Conservation (phyloP, 2,888 invertebrate species). For the Scaptomyza flava region DNA sequence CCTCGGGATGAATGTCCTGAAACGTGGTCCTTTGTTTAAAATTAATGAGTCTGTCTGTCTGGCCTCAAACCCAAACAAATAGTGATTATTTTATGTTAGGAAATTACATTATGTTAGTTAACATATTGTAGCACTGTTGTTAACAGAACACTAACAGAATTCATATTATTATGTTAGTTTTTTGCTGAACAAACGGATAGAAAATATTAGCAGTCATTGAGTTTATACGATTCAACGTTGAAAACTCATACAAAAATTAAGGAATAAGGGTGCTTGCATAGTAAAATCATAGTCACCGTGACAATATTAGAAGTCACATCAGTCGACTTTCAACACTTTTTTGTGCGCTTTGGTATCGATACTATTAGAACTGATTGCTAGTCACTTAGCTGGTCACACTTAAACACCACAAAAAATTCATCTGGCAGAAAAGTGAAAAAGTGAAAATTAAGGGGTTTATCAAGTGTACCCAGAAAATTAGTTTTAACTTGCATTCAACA, state of each 20-base stretch:
- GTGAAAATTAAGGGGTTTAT: slow-evolving; percentile 58
- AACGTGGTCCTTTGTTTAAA: slow-evolving; percentile 77
- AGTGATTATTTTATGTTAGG: slow-evolving; percentile 28
- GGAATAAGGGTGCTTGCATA: no score
- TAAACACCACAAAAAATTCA: slow-evolving; percentile 50
- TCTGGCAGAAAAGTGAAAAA: slow-evolving; percentile 70
- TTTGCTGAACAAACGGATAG: neutral
- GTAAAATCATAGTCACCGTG: neutral
- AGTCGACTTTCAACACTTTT: slow-evolving; percentile 17
- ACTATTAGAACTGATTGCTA: slow-evolving; percentile 11
- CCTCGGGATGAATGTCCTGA: slow-evolving; percentile 77
- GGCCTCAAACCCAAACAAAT: slow-evolving; percentile 76
- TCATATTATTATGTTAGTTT: neutral
- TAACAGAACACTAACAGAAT: slow-evolving; percentile 5
- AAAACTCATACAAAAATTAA: neutral
- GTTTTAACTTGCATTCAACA: slow-evolving; percentile 58
- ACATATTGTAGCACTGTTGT: slow-evolving; percentile 15
- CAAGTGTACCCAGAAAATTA: slow-evolving; percentile 52
- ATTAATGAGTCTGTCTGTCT: slow-evolving; percentile 65
- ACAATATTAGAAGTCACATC: slow-evolving; percentile 5
- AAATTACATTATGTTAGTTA: slow-evolving; percentile 14
- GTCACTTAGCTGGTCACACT: slow-evolving; percentile 40
- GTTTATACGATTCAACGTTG: neutral
- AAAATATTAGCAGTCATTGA: neutral
- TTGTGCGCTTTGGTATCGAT: slow-evolving; percentile 12